Evolutionary conservation across 2,797 vertebrate species (phyloP).

Genomic region (Siniperca undulata): DNA sequence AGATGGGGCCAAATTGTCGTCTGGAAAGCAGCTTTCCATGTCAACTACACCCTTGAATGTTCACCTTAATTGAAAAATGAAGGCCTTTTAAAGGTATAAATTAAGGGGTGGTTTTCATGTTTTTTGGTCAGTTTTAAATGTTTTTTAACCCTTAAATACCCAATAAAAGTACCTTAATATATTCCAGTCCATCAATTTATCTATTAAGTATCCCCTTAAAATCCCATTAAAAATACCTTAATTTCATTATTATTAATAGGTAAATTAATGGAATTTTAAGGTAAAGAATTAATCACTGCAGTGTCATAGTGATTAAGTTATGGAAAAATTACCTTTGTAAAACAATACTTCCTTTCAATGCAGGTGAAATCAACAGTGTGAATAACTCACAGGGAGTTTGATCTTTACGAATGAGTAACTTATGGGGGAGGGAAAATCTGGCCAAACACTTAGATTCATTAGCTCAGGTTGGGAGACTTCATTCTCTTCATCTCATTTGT

Average conservation of each 20-base stretch:
- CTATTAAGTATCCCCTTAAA: background rate
- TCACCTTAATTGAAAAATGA: background rate
- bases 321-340: background rate
- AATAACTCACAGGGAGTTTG: constrained; percentile 1
- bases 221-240: background rate
- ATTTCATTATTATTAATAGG: background rate
- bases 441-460: background rate
- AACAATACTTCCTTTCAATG: background rate
- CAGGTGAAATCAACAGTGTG: background rate
- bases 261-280: background rate
- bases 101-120: background rate
- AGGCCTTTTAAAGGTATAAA: background rate
- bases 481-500: background rate
- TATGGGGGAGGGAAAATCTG: background rate
- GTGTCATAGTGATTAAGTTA: background rate
- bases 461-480: fast-evolving
- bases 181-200: background rate
- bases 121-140: background rate
- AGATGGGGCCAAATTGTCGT: too few relatives aligned
- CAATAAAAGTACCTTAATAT: background rate
- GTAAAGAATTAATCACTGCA: background rate
- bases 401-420: constrained; percentile 48
- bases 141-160: background rate
- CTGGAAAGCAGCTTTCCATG: too few relatives aligned
- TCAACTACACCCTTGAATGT: background rate